Base-by-base conservation (phyloP, 2,888 invertebrate species). In the Keiferia lycopersicella region DNA sequence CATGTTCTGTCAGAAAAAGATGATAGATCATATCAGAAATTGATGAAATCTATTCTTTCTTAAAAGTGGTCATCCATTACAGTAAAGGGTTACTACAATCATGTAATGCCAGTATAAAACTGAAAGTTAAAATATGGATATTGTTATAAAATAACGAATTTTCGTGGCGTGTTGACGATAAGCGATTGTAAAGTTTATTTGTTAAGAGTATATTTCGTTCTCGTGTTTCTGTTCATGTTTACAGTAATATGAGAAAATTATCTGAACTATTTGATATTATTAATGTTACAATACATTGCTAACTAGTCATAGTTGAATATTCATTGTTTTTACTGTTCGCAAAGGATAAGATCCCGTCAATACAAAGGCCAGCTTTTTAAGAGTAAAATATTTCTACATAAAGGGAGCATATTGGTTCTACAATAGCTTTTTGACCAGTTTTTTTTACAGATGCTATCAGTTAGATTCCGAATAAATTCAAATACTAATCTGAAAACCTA, bases 251-350 rank as follows among this genome's bases (percentile, higher is more conserved):
- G 72, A 74, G 73, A 74, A 75, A 70, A 71, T 75, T 72, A 72
- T 78, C 79, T 75, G 65, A 78, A 79, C 71, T 76, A 79, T 79
- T 26, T 82, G 83, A 83, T 82, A 83, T 83, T 84, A 84, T 82
- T 82, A 80, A 80, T 77, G 77, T 78, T 80, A 80, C 77, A 76
- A 77, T 79, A 66, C 79, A 80, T 79, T 75, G 76, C 80, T 83
- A 77, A 77, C 75, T 83, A 81, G 80, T 73, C 69, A 74, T 80
- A 80, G 79, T 80, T 75, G 72, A 76, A 68, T 69, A 73, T 75
- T 73, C 72, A 73, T 77, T 80, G 75, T 78, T 81, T 82, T 81
- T 34, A 77, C 74, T 74, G 77, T 74, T 80, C 76, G 77, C 72
- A 74, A 69, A 76, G 73, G 72, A 72, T 78, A 81, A 78, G 76